A percentile compares a stretch with the other conserved stretches of the same genome.
These are phyloP conservation scores for Gallinago media DNA, from an alignment of 2,113 vertebrate species.

Conservation along the genomic window DNA sequence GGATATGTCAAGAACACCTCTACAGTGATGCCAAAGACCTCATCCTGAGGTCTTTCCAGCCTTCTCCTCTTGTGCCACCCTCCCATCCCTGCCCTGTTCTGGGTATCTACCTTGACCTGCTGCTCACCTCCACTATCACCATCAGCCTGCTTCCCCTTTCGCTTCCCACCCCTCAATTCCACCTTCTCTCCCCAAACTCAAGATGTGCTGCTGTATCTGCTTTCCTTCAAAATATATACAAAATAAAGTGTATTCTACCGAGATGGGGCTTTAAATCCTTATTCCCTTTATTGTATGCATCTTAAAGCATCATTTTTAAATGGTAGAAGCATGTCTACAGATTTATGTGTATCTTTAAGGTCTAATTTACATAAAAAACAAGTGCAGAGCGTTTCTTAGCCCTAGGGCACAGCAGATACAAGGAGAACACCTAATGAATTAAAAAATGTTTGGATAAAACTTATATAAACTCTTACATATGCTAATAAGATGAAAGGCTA, in stretches of 20 bases:
- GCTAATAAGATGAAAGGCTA: slow-evolving; percentile 52
- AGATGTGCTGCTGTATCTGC: neutral
- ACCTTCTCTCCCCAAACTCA: neutral
- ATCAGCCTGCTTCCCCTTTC: neutral
- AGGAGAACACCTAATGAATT: slow-evolving; percentile 40
- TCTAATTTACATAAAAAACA: slow-evolving; percentile 62
- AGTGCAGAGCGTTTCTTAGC: neutral
- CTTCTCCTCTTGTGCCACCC: neutral
- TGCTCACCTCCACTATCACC: neutral
- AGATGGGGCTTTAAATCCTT: neutral
- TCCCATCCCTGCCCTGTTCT: neutral
- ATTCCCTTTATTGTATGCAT: neutral
- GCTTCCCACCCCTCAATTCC: neutral
- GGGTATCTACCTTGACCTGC: neutral
- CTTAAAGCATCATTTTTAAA: neutral
- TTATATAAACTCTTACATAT: neutral
- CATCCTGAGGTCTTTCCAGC: neutral
- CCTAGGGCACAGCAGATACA: neutral
- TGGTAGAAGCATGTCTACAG: neutral
- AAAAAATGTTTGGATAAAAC: slow-evolving; percentile 39
- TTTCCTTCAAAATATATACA: neutral
- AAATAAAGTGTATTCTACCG: neutral
- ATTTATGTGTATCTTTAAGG: neutral
- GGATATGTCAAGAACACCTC: fast-evolving
- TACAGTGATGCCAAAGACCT: neutral